These are phyloP conservation scores for Crotophaga sulcirostris DNA, from an alignment of 2,113 vertebrate genomes.

Conservation along the genomic window DNA sequence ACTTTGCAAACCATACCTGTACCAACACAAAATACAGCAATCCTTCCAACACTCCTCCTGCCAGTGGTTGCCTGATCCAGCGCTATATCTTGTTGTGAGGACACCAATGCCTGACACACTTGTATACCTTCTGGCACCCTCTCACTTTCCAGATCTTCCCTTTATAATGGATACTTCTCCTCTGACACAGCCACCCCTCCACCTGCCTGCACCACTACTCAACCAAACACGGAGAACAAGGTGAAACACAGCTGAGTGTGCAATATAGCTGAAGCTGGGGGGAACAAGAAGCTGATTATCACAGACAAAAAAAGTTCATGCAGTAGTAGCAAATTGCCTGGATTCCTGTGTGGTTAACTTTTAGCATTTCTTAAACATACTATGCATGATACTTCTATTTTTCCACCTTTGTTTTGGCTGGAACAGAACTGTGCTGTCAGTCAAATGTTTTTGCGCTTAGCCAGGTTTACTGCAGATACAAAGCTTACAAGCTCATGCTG, in stretches of 20 bases:
- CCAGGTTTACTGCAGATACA: background rate
- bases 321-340: background rate
- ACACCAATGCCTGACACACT: background rate
- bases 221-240: background rate
- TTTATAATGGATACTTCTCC: background rate
- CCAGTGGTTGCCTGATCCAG: background rate
- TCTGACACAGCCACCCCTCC: background rate
- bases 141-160: background rate
- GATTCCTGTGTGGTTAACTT: background rate
- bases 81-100: rapidly evolving
- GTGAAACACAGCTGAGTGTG: background rate
- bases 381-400: background rate
- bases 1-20: background rate
- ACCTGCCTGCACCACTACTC: background rate
- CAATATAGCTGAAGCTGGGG: background rate
- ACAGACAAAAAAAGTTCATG: background rate
- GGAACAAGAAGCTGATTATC: background rate
- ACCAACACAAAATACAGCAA: rapidly evolving
- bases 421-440: background rate
- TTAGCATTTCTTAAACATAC: background rate
- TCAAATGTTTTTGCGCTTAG: background rate
- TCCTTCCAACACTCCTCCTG: background rate
- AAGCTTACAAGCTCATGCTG: background rate
- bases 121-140: background rate
- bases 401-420: background rate